Base-by-base conservation (phyloP, 2,113 vertebrate species). In the Syngnathoides biaculeatus region DNA sequence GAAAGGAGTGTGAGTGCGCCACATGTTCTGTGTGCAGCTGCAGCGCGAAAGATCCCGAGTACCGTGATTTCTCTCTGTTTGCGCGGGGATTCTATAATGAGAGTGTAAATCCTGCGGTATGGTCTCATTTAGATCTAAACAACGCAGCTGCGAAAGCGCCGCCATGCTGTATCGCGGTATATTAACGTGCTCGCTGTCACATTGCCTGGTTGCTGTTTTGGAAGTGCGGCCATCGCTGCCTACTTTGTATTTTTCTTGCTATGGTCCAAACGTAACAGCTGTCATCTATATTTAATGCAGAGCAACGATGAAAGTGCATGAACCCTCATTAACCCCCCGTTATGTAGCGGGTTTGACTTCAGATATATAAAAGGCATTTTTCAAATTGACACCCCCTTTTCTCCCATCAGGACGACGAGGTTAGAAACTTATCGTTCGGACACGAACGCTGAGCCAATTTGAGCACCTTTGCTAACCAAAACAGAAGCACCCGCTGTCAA, bases 21-120 rank as follows among this genome's bases (percentile, higher is more conserved):
- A 88, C 84, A 84, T 85, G 82, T 85, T 89, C 86, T 83, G 76
- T 63, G 73, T 73, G 75, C 83, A 73, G 65, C 72, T 64, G 52
- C 75, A 74, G 65, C 61, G 73, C 75, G 64, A 72, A 57, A 61
- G 64, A 52, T 66, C 24, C 69, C 60, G 35, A 62, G 40, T 62
- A 45, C 39, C 6, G 60, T 26, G 62, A 75, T 71, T 52, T 62
- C 67, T 50, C 71, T 64, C 55, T 27, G 59, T 83, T 75, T 79
- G 65, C 79, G 67, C 38, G 55, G 61, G 69, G 59, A 76, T 72
- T 74, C 71, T 84, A 73, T 77, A 81, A 70, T 5, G 42, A 65
- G 61, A 74, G 65, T 68, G 62, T 70, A 78, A 83, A 81, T 77
- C 61, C 75, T 70, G 67, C 55, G 45, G 53, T 78, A 72, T 68